Evolutionary conservation across 2,113 vertebrate species (phyloP), one percentile per base, ranked within the genome.

Genomic region (Hemibagrus wyckioides): DNA sequence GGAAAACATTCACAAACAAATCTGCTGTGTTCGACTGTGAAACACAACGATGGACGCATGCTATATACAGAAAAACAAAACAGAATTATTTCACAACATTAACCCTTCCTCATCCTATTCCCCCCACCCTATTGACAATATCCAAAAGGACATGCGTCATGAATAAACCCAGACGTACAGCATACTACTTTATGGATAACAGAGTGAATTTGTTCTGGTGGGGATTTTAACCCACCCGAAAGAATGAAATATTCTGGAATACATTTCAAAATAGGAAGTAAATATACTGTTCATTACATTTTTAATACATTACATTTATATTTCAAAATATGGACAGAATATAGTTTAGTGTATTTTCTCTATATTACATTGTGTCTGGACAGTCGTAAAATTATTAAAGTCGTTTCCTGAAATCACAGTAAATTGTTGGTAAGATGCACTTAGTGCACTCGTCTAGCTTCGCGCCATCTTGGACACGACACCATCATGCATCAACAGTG

Each of bases 401-500:
- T 84, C 0, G 73, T 81, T 86, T 89, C 88, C 88, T 77, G 79
- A 87, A 77, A 71, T 79, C 86, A 87, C 83, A 85, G 48, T 87
- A 89, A 82, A 77, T 71, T 82, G 61, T 81, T 79, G 36, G 41
- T 86, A 52, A 77, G 80, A 65, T 56, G 67, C 54, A 54, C 67
- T 39, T 67, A n/a, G 59, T 19, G 28, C 67, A 75, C 48, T 67
- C 4, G 28, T 85, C 80, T 89, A 77, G 30, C 39, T 59, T 59
- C 28, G 23, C 13, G 4, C 33, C 75, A 84, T 52, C 23, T 57
- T 63, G 28, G 57, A 86, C 63, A 21, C 80, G 83, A 30, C 56
- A 63, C 30, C 33, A 30, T 57, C 39, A 48, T 63, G 73, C 71
- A 87, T 85, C 39, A 85, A 83, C 89, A 90, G 86, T 86, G 89